Percentiles rank a stretch among this genome's conserved stretches.
Evolutionary conservation across 2,888 invertebrate species (phyloP).

Genomic region (Sinopyrophorus schimmeli): DNA sequence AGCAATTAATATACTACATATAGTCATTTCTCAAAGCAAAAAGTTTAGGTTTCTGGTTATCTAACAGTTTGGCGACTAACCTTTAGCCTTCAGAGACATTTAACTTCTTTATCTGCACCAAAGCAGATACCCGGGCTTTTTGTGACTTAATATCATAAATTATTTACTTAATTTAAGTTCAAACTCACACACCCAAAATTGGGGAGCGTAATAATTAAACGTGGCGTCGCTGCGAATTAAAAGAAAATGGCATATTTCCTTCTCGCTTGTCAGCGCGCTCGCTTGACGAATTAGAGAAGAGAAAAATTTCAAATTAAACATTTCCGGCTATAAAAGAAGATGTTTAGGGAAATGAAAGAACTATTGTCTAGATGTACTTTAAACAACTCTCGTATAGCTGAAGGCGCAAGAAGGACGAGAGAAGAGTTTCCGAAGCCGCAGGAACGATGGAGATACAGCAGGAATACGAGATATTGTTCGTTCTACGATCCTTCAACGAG

Average conservation of each 20-base stretch:
- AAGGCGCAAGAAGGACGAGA: slow-evolving; percentile 21
- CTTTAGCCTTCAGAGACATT: too few species aligned
- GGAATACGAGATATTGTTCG: slow-evolving; percentile 28
- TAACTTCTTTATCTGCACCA: too few species aligned
- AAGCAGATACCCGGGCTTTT: slow-evolving; percentile 24
- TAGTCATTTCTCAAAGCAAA: too few species aligned
- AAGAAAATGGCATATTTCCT: too few species aligned
- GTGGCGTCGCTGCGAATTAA: too few species aligned
- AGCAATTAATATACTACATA: too few species aligned
- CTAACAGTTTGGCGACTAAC: too few species aligned
- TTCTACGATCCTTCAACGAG: slow-evolving; percentile 20
- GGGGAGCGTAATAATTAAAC: too few species aligned
- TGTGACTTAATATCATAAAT: slow-evolving; percentile 21
- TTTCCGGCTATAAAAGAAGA: neutral
- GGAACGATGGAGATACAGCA: slow-evolving; percentile 30
- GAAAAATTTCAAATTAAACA: slow-evolving; percentile 1
- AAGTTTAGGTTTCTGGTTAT: too few species aligned
- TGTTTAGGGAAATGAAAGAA: slow-evolving; percentile 20
- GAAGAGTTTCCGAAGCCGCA: slow-evolving; percentile 18
- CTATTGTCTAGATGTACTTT: slow-evolving; percentile 28
- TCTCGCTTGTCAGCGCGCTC: too few species aligned
- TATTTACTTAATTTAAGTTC: slow-evolving; percentile 22
- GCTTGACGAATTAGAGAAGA: too few species aligned
- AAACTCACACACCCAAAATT: slow-evolving; percentile 10
- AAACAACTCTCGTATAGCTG: slow-evolving; percentile 23